A percentile compares a stretch with the other conserved stretches of the same genome.
These are phyloP conservation scores for Hephaestus fuliginosus DNA, from an alignment of 2,797 vertebrate genomes.

Conservation along the genomic window DNA sequence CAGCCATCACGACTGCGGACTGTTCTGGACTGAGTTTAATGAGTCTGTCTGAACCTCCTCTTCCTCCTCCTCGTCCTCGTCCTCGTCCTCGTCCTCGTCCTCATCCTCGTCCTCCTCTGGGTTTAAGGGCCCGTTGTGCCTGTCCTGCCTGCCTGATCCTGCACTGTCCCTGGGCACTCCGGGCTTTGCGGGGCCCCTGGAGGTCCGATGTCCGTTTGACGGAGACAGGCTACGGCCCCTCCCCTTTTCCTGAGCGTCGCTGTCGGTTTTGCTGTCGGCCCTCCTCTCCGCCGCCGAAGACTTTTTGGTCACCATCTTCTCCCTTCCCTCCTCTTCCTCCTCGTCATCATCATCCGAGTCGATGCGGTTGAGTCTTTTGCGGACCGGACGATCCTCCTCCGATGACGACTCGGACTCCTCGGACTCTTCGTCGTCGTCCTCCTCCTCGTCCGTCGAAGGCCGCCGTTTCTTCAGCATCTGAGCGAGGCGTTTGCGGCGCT, in stretches of 20 bases:
- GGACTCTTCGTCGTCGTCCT: constrained; percentile 40
- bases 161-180: constrained; percentile 82
- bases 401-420: constrained; percentile 67
- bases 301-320: constrained; percentile 55
- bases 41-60: constrained; percentile 92
- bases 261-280: constrained; percentile 34
- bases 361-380: constrained; percentile 83
- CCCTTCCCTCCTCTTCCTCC: constrained; percentile 28
- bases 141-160: constrained; percentile 78
- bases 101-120: constrained; percentile 73
- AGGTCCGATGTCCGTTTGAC: constrained; percentile 89
- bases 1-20: constrained; percentile 89
- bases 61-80: constrained; percentile 31
- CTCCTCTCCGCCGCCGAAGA: constrained; percentile 36
- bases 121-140: constrained; percentile 79
- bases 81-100: constrained; percentile 34
- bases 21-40: constrained; percentile 96
- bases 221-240: constrained; percentile 88
- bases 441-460: constrained; percentile 89
- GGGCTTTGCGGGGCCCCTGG: constrained; percentile 87
- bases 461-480: constrained; percentile 85
- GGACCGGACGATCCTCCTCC: constrained; percentile 77
- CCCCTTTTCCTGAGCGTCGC: constrained; percentile 83
- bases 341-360: constrained; percentile 83
- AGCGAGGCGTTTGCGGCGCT: constrained; percentile 76